Evolutionary conservation across 1,140 invertebrate genomes (phyloP).

Genomic region (Lerema accius): DNA sequence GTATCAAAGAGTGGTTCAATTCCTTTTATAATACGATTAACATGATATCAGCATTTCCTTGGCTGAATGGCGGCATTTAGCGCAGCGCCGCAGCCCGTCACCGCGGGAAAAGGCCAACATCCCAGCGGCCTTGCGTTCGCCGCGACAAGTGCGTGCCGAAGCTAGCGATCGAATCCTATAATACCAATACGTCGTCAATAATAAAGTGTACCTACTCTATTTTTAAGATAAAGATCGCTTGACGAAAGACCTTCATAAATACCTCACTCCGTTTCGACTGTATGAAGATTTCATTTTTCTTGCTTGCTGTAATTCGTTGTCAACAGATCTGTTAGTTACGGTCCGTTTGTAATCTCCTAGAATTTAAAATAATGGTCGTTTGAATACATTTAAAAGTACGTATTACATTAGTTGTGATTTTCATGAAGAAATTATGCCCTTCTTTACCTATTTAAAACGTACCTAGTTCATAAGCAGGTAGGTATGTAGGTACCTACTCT

Average conservation of each 20-base stretch:
- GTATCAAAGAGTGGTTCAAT: neutral
- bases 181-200: slow-evolving; percentile 22
- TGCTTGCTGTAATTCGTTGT: neutral
- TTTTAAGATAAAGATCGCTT: slow-evolving; percentile 2
- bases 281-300: slow-evolving; percentile 3
- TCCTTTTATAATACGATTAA: slow-evolving; percentile 4
- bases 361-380: neutral
- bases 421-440: too few species aligned
- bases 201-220: slow-evolving; percentile 3
- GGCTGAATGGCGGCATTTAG: slow-evolving; percentile 41
- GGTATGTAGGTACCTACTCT: too few species aligned
- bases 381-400: too few species aligned
- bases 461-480: too few species aligned
- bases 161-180: slow-evolving; percentile 8
- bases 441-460: too few species aligned
- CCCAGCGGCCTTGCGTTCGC: slow-evolving; percentile 50
- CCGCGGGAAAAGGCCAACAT: slow-evolving; percentile 45
- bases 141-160: slow-evolving; percentile 40
- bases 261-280: neutral
- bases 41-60: slow-evolving; percentile 23
- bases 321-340: neutral
- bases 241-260: neutral
- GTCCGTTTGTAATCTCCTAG: neutral
- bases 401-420: too few species aligned
- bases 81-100: slow-evolving; percentile 39